These are phyloP conservation scores for Atrina japonica DNA, from an alignment of 2,888 invertebrate species.

Conservation along the genomic window DNA sequence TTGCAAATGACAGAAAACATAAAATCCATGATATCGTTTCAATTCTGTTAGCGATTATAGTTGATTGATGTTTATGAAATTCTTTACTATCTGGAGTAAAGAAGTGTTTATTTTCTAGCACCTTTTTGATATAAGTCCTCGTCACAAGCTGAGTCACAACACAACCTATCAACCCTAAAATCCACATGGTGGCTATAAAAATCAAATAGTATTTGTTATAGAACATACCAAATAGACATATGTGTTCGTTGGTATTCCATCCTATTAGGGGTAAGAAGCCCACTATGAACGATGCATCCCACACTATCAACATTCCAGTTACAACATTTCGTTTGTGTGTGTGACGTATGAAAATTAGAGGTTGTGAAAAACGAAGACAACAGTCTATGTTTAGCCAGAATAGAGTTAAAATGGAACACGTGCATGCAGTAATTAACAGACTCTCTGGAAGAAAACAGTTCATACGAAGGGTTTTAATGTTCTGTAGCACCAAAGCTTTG, in stretches of 20 bases:
- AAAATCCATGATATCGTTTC: conserved; percentile 60
- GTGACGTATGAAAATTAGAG: conserved; percentile 53
- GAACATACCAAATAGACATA: conserved; percentile 59
- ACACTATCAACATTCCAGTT: conserved; percentile 67
- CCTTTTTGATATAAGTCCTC: conserved; percentile 20
- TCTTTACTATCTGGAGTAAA: conserved; percentile 52
- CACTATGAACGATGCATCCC: conserved; percentile 73
- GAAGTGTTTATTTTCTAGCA: conserved; percentile 38
- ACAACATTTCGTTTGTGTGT: conserved; percentile 71
- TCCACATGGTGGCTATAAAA: conserved; percentile 53
- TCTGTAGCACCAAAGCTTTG: conserved; percentile 61
- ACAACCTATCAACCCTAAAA: conserved; percentile 49
- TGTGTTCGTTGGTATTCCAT: conserved; percentile 56
- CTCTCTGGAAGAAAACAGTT: conserved; percentile 76
- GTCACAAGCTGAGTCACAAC: conserved; percentile 48
- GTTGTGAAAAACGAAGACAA: conserved; percentile 60
- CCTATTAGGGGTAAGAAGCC: conserved; percentile 75
- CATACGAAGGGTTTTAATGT: conserved; percentile 51
- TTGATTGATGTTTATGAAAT: conserved; percentile 54
- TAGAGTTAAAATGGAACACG: conserved; percentile 63
- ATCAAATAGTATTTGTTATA: conserved; percentile 60
- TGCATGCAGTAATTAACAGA: conserved; percentile 67
- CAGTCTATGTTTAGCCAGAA: conserved; percentile 69
- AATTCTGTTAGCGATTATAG: conserved; percentile 55
- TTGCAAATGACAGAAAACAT: conserved; percentile 63